Evolutionary conservation across 2,888 invertebrate species (phyloP).

Genomic region (Ceratothoa steindachneri): DNA sequence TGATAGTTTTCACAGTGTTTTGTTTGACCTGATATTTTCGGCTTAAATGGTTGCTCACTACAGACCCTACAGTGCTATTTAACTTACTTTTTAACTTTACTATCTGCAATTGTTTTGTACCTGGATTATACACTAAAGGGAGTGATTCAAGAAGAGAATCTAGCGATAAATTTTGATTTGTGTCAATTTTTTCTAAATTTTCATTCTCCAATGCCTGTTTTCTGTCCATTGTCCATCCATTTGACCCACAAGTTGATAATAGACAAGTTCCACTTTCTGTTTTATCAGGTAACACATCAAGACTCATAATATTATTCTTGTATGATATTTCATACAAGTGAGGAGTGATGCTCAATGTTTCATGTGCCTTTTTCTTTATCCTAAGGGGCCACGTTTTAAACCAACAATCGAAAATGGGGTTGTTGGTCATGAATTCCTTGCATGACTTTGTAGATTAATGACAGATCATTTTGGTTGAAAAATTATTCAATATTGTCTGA

Average conservation of each 20-base stretch:
- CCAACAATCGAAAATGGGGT: neutral
- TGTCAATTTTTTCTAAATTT: neutral
- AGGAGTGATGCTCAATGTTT: neutral
- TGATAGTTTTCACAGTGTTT: neutral
- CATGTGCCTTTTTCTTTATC: neutral
- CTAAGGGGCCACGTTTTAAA: slow-evolving; percentile 4
- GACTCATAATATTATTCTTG: slow-evolving; percentile 7
- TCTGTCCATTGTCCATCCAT: neutral
- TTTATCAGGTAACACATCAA: neutral
- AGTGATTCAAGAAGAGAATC: slow-evolving; percentile 10
- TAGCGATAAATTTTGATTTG: neutral
- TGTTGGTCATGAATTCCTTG: neutral
- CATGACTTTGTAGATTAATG: neutral
- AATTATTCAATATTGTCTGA: no score
- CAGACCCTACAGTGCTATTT: neutral
- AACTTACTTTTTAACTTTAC: slow-evolving; percentile 1
- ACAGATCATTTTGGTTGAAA: no score
- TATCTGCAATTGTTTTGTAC: neutral
- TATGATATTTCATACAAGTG: neutral
- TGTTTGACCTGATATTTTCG: neutral
- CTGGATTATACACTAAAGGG: slow-evolving; percentile 7
- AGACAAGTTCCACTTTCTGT: slow-evolving; percentile 2
- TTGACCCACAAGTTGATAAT: neutral
- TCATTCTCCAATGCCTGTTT: neutral
- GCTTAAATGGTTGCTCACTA: neutral